A percentile compares a stretch with the other conserved stretches of the same genome.
phyloP scores from a whole-genome alignment of 2,888 invertebrate species.

The Chloroclysta siterata region DNA sequence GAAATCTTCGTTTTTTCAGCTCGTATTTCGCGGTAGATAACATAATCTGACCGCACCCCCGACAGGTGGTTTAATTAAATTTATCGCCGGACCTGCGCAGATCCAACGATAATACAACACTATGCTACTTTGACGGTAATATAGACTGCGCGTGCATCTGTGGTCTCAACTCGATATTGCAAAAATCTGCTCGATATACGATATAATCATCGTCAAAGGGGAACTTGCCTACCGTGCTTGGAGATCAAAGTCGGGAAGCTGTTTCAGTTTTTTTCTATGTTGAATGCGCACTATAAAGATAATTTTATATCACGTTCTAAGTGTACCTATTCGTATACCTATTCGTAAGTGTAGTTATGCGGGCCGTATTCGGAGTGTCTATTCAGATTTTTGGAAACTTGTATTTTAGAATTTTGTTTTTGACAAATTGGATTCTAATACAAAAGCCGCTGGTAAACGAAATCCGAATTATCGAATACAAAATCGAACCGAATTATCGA shows the following conservation, averaged over 20 bases:
- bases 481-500: too few relatives aligned
- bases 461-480: too few relatives aligned
- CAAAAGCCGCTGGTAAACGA: too few relatives aligned
- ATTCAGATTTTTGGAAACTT: too few relatives aligned
- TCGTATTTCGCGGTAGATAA: slow-evolving; percentile 63
- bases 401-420: too few relatives aligned
- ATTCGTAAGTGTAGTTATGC: too few relatives aligned
- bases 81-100: slow-evolving; percentile 61
- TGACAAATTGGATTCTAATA: too few relatives aligned
- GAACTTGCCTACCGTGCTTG: too few relatives aligned
- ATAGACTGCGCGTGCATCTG: background rate
- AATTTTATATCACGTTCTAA: background rate
- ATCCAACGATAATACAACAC: slow-evolving; percentile 36
- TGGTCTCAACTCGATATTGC: background rate
- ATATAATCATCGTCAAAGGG: too few relatives aligned
- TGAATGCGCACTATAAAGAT: background rate
- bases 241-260: too few relatives aligned
- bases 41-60: slow-evolving; percentile 55
- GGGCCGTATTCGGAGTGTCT: too few relatives aligned
- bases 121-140: slow-evolving; percentile 6
- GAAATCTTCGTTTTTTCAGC: slow-evolving; percentile 41
- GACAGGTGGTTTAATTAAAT: slow-evolving; percentile 72
- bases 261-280: background rate
- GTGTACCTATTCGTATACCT: too few relatives aligned
- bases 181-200: background rate